Percentiles rank a stretch among this genome's conserved stretches.
Conservation (phyloP, 2,113 vertebrate species). For the Dipodomys merriami region DNA sequence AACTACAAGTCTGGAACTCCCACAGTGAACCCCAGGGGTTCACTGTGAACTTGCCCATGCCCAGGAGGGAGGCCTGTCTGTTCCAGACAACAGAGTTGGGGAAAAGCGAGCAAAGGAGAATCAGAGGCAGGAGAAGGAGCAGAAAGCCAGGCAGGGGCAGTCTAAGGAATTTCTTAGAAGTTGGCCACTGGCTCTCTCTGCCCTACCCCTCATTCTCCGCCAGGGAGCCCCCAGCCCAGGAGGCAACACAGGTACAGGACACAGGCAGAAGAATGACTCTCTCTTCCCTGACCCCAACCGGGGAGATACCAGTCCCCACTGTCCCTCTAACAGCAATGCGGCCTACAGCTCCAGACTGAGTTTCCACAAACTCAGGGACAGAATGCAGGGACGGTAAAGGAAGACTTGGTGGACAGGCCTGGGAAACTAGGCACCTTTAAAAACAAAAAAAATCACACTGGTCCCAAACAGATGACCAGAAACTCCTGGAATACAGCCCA, state of each 20-base stretch:
- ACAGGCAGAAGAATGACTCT: not conserved
- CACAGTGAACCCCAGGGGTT: not conserved
- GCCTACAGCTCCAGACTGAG: not conserved
- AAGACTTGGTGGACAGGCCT: not conserved
- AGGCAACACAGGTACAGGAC: not conserved
- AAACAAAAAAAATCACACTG: slow-evolving; percentile 61
- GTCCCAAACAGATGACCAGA: slow-evolving; percentile 73
- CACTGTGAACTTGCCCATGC: not conserved
- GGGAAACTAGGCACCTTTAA: slow-evolving; percentile 63
- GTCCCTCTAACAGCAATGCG: not conserved
- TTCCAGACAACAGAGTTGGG: not conserved
- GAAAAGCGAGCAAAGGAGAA: not conserved
- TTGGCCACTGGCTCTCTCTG: not conserved
- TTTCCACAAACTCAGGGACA: not conserved
- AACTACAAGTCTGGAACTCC: not conserved
- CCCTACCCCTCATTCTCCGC: not conserved
- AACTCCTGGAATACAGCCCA: slow-evolving; percentile 62
- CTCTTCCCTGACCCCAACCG: not conserved
- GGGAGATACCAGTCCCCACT: not conserved
- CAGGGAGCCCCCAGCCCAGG: rapidly evolving
- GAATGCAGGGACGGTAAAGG: not conserved
- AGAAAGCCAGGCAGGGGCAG: not conserved
- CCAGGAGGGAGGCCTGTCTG: not conserved
- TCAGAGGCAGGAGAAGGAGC: not conserved
- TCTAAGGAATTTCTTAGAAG: not conserved